Conservation (phyloP, 2,888 invertebrate genomes). For the Mythimna impura region DNA sequence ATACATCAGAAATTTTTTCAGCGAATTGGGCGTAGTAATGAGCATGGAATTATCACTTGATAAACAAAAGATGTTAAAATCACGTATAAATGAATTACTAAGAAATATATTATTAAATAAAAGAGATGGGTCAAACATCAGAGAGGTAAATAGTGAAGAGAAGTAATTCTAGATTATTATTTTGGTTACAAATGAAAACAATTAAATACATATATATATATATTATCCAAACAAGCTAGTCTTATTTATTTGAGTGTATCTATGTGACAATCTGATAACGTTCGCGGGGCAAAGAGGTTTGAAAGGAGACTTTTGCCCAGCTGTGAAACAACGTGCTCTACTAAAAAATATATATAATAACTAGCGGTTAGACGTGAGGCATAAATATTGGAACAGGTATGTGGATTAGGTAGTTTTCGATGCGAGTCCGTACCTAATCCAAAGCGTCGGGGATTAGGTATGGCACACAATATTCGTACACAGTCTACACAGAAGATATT, state of each 20-base stretch:
- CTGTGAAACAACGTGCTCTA: too few species aligned
- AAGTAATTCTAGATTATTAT: background rate
- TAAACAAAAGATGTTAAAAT: constrained; percentile 26
- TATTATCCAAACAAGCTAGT: background rate
- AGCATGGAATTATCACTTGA: constrained; percentile 21
- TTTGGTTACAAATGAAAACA: background rate
- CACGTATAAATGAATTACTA: constrained; percentile 29
- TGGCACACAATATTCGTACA: too few species aligned
- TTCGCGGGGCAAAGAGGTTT: too few species aligned
- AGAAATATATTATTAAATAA: background rate
- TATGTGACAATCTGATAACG: too few species aligned
- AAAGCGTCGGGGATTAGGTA: too few species aligned
- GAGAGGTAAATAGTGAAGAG: background rate
- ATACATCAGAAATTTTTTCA: constrained; percentile 28
- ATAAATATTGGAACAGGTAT: too few species aligned
- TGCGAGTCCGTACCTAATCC: too few species aligned
- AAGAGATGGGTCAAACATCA: background rate
- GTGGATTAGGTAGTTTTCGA: too few species aligned
- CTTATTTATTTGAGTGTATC: background rate
- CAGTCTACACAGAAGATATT: too few species aligned
- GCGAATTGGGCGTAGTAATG: constrained; percentile 36
- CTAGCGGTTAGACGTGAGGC: too few species aligned
- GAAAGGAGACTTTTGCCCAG: too few species aligned
- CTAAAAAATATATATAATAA: too few species aligned
- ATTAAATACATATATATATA: background rate